Percentiles rank a stretch among this genome's conserved stretches.
Conservation (phyloP, 2,888 invertebrate genomes). For the Colletes collaris region DNA sequence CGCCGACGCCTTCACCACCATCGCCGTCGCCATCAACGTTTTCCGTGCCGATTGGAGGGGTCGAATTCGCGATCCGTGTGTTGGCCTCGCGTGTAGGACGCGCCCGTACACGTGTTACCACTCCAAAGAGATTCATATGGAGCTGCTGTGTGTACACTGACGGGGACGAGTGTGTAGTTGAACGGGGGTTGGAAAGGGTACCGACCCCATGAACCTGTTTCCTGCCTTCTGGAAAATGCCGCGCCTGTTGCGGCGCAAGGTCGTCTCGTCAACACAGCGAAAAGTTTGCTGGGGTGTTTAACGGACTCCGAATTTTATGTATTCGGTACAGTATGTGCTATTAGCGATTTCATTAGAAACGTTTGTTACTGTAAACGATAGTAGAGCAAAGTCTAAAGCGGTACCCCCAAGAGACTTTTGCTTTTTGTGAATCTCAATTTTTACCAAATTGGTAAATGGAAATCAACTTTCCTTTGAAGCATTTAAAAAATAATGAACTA, state of each 20-base stretch:
- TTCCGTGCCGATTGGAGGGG: slow-evolving; percentile 50
- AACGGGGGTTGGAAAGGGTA: slow-evolving; percentile 17
- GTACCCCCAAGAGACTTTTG: too few species aligned
- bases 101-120: slow-evolving; percentile 64
- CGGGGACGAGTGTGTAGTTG: slow-evolving; percentile 3
- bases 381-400: too few species aligned
- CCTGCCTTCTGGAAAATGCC: slow-evolving; percentile 53
- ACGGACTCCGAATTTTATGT: not conserved
- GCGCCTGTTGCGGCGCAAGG: slow-evolving; percentile 41
- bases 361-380: too few species aligned
- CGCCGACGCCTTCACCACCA: slow-evolving; percentile 46
- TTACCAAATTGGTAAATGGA: too few species aligned
- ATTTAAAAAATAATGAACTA: too few species aligned
- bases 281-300: not conserved
- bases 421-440: too few species aligned
- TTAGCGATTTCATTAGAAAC: too few species aligned
- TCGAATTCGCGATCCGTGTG: slow-evolving; percentile 58
- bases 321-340: too few species aligned
- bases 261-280: not conserved
- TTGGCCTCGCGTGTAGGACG: slow-evolving; percentile 52
- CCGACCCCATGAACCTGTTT: slow-evolving; percentile 42
- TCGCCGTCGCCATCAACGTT: slow-evolving; percentile 51
- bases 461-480: too few species aligned
- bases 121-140: slow-evolving; percentile 57
- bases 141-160: not conserved